phyloP scores from a whole-genome alignment of 1,140 invertebrate species.

The Orius insidiosus region DNA sequence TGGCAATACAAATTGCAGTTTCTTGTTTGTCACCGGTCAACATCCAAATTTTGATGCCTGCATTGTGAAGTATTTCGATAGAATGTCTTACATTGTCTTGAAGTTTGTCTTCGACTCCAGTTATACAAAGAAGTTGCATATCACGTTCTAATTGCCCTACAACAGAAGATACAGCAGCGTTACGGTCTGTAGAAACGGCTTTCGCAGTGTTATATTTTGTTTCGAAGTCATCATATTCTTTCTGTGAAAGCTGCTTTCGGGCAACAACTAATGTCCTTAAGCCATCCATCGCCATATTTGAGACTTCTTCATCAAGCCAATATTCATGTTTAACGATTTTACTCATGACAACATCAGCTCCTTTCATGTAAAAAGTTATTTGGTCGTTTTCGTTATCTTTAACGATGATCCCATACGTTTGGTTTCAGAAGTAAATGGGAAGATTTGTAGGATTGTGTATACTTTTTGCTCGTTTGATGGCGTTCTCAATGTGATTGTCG shows the following conservation, averaged over 20 bases:
- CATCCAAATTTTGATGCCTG: slow-evolving; percentile 99
- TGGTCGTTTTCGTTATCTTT: slow-evolving; percentile 68
- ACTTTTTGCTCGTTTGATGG: slow-evolving; percentile 50
- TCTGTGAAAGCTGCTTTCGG: slow-evolving; percentile 71
- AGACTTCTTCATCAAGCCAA: slow-evolving; percentile 92
- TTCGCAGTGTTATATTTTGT: slow-evolving; percentile 71
- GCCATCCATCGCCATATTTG: slow-evolving; percentile 92
- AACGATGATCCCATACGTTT: slow-evolving; percentile 99
- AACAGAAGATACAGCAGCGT: slow-evolving; percentile 66
- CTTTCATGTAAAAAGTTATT: slow-evolving; percentile 93
- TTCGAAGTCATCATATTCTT: slow-evolving; percentile 90
- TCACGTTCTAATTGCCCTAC: slow-evolving; percentile 81
- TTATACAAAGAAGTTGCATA: slow-evolving; percentile 90
- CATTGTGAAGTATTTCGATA: slow-evolving; percentile 79
- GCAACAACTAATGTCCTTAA: slow-evolving; percentile 91
- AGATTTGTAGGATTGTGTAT: slow-evolving; percentile 86
- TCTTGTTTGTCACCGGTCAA: slow-evolving; percentile 97
- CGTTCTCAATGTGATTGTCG: slow-evolving; percentile 56
- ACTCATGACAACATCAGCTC: slow-evolving; percentile 91
- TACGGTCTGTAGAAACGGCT: slow-evolving; percentile 65
- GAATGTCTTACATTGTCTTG: slow-evolving; percentile 81
- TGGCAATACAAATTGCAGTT: slow-evolving; percentile 98
- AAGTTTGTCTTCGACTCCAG: slow-evolving; percentile 81
- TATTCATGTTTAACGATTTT: slow-evolving; percentile 86
- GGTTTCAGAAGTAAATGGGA: slow-evolving; percentile 96